phyloP scores from a whole-genome alignment of 2,888 invertebrate genomes.

The Ischnus inquisitorius region DNA sequence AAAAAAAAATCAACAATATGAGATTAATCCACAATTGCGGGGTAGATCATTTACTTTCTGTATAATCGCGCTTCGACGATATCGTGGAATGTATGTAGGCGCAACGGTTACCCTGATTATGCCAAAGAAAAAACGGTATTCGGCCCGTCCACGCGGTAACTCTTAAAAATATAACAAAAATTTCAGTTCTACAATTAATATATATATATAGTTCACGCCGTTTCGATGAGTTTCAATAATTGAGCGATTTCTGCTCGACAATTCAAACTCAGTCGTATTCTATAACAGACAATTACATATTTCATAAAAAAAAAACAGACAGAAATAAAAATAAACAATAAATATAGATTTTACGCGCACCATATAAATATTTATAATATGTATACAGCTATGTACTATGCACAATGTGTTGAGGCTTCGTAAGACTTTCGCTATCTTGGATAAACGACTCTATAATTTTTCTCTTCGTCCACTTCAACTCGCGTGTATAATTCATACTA shows the following conservation, averaged over 20 bases:
- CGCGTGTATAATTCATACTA: constrained; percentile 34
- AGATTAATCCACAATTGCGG: constrained; percentile 1
- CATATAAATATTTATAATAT: constrained; percentile 53
- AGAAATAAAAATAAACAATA: constrained; percentile 38
- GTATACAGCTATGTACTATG: constrained; percentile 52
- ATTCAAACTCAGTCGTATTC: constrained; percentile 23
- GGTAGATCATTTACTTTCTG: not conserved
- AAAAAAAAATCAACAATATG: constrained; percentile 15
- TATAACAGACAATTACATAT: constrained; percentile 56
- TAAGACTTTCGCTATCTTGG: constrained; percentile 42
- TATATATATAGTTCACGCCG: constrained; percentile 30
- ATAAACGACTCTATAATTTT: constrained; percentile 5
- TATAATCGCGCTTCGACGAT: not conserved
- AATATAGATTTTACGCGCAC: constrained; percentile 52
- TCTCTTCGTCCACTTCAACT: constrained; percentile 1
- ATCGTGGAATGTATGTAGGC: constrained; percentile 54
- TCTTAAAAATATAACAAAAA: constrained; percentile 54
- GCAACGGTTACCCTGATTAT: constrained; percentile 57
- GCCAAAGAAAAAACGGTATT: constrained; percentile 50
- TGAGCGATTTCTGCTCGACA: constrained; percentile 13
- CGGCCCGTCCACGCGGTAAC: constrained; percentile 37
- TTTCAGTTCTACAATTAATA: constrained; percentile 45
- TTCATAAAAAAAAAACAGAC: constrained; percentile 12
- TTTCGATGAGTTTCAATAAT: constrained; percentile 40
- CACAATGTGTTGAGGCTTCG: constrained; percentile 47